Conservation (phyloP, 2,888 invertebrate species). For the Hypselothyrea guttata region DNA sequence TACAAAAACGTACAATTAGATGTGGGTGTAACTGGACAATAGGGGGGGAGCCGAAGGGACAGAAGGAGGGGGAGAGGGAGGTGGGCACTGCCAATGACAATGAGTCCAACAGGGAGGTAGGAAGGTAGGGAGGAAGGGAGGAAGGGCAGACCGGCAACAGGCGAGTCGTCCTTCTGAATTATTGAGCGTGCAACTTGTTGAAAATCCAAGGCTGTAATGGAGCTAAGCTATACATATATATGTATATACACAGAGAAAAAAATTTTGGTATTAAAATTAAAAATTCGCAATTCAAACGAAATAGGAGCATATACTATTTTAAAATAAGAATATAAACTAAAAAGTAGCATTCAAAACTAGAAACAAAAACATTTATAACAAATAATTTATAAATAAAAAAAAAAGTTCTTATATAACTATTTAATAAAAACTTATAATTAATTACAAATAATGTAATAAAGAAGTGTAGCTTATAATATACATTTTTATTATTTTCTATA, state of each 20-base stretch:
- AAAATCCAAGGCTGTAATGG: slow-evolving; percentile 62
- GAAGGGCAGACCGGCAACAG: slow-evolving; percentile 51
- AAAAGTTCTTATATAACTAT: too few species aligned
- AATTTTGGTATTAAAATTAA: too few species aligned
- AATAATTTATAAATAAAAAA: too few species aligned
- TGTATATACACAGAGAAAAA: neutral
- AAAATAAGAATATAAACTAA: too few species aligned
- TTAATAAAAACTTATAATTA: too few species aligned
- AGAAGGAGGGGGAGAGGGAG: neutral
- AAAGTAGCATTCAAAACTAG: too few species aligned
- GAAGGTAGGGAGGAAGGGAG: slow-evolving; percentile 7
- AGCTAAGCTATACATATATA: slow-evolving; percentile 5
- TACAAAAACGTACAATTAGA: slow-evolving; percentile 69
- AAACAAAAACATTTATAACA: too few species aligned
- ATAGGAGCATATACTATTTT: too few species aligned
- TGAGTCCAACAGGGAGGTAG: slow-evolving; percentile 18
- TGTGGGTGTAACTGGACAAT: slow-evolving; percentile 22
- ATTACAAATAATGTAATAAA: too few species aligned
- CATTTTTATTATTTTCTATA: too few species aligned
- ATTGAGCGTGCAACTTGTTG: slow-evolving; percentile 72
- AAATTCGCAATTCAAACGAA: too few species aligned
- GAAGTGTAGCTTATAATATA: too few species aligned
- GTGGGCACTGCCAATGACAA: slow-evolving; percentile 47
- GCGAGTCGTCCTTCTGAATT: slow-evolving; percentile 69
- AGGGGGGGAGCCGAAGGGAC: neutral